phyloP scores from a whole-genome alignment of 2,888 invertebrate genomes.

The Escarpia spicata region DNA sequence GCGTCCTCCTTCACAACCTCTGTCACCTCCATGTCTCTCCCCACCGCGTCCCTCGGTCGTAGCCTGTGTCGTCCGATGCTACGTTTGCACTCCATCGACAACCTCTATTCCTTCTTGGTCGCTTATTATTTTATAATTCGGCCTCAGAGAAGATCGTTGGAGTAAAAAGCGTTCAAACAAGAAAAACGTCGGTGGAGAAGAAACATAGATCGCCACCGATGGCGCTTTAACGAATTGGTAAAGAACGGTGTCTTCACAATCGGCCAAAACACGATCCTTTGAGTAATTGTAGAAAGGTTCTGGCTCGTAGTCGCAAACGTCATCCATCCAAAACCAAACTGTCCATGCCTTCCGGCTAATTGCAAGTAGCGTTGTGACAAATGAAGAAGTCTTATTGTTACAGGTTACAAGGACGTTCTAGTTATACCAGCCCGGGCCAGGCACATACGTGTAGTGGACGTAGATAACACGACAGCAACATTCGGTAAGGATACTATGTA shows the following conservation, averaged over 20 bases:
- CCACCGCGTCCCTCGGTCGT: too few species aligned
- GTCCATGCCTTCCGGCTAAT: too few species aligned
- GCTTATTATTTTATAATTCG: too few species aligned
- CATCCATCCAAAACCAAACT: not conserved
- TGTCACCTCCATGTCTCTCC: too few species aligned
- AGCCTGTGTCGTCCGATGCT: too few species aligned
- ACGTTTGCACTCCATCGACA: too few species aligned
- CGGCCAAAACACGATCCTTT: not conserved
- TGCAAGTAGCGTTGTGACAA: not conserved
- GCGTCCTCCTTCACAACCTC: too few species aligned
- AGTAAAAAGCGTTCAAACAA: not conserved
- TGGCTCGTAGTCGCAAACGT: not conserved
- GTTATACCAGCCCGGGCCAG: not conserved
- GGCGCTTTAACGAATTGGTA: not conserved
- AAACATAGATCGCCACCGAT: not conserved
- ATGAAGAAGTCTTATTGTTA: not conserved
- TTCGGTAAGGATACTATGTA: not conserved
- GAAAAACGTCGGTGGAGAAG: not conserved
- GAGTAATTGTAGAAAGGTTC: not conserved
- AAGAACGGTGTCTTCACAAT: not conserved
- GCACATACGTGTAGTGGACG: not conserved
- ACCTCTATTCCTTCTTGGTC: too few species aligned
- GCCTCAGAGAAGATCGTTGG: not conserved
- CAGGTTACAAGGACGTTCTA: not conserved
- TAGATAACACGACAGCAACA: not conserved